Base-by-base conservation (phyloP, 2,113 vertebrate species). In the Picathartes gymnocephalus region DNA sequence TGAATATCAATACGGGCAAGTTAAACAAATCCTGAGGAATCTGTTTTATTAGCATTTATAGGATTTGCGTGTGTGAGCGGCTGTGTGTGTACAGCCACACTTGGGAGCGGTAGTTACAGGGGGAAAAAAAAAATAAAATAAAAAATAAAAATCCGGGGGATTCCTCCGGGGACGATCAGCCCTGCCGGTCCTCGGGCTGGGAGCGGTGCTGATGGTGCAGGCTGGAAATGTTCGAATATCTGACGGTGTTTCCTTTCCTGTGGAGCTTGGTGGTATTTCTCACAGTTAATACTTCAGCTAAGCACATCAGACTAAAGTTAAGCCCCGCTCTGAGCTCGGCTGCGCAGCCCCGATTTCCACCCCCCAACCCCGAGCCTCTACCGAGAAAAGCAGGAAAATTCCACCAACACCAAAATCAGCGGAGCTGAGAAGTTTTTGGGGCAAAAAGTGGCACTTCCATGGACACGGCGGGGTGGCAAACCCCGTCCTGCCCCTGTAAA, bases 1-100 rank as follows among this genome's bases (percentile, higher is more conserved):
- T 48, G 94, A 88, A 86, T 50, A 83, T 70, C 94, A 70, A 64
- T n/a, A 7, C 5, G 83, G 81, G 94, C 76, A 66, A 97, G 92
- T 78, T 50, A 81, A 96, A 93, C 94, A 97, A 95, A 96, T 81
- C 94, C 90, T 1, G 82, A 86, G 77, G 92, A 96, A 94, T 95
- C 94, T 95, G 93, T 85, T 96, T 97, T 97, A 95, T 95, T 93
- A 78, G 90, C 88, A 33, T 93, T 94, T 94, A 91, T 68, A 33
- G 95, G 93, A 94, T 96, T 96, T 95, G 91, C 92, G 86, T 94
- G 84, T 27, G 85, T 15, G 89, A 94, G 93, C 64, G 45, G 78
- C 89, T 62, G 70, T 86, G 87, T 88, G 90, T 95, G 56, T 47
- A 87, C 66, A 69, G 61, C 87, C 78, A 91, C 95, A 1, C 93